Conservation (phyloP, 2,113 vertebrate genomes). For the Carettochelys insculpta region DNA sequence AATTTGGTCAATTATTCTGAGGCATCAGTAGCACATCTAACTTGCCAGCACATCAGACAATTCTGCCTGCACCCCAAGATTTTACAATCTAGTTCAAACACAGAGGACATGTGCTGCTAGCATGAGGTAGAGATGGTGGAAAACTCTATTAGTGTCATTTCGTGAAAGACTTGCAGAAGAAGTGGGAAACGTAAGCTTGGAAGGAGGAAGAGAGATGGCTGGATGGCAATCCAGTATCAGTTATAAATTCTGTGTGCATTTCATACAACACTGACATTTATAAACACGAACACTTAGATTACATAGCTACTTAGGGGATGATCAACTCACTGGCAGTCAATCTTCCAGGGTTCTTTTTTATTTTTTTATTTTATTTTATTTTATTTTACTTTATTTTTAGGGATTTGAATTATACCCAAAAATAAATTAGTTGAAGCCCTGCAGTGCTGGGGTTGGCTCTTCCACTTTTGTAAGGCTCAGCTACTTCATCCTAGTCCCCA, state of each 20-base stretch:
- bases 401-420: neutral
- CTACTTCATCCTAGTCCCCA: neutral
- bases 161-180: neutral
- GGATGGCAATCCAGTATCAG: neutral
- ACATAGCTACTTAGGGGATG: no score
- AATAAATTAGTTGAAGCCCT: neutral
- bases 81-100: neutral
- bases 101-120: neutral
- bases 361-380: no score
- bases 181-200: neutral
- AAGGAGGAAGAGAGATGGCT: neutral
- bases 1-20: neutral
- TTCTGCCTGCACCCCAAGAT: neutral
- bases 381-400: no score
- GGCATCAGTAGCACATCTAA: neutral
- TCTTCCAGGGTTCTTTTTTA: no score
- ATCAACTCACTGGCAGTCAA: no score
- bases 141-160: neutral
- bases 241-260: no score
- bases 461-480: slow-evolving; percentile 4
- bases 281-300: slow-evolving; percentile 8
- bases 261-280: no score
- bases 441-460: neutral
- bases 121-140: neutral
- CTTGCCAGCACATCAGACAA: neutral